Base-by-base conservation (phyloP, 2,113 vertebrate genomes). In the Dinomys branickii region DNA sequence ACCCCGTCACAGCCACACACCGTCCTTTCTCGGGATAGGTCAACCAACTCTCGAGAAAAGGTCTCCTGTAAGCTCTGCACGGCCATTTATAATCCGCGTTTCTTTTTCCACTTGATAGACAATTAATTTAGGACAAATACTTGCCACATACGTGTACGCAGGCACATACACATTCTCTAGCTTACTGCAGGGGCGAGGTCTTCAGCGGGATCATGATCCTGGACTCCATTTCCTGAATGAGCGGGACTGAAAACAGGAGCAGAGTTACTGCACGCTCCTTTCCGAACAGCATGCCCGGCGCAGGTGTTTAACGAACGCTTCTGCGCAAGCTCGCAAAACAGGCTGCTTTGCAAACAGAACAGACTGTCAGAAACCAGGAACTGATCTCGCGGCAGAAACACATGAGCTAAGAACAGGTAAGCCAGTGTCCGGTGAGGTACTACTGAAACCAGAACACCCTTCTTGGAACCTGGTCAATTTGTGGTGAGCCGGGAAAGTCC, bases 221-320 rank as follows among this genome's bases (percentile, higher is more conserved):
- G 97, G 99, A 99, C 85, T 99, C 99, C 99, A 99, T 99, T 98
- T 99, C 99, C 98, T 99, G 99, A 98, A 99, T 99, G 17, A 99
- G 99, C 35, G 99, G 99, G 98, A 99, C 99, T 99, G 98, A 88
- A 96, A 97, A 82, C 61, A 59, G 54, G 85, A 73, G 2, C 4
- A n/a, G 33, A 56, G 54, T 98, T 82, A 97, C 38, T 75, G 78
- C 1, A 44, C 38, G 54, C 7, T 58, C 56, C 71, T 77, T 80
- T 58, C 82, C 17, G 56, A n/a, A 52, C 50, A 52, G 41, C 0
- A 58, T 0, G 38, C 20, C 41, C 63, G 5, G 35, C 0, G 85
- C 16, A 71, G 1, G n/a, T n/a, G n/a, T n/a, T n/a, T n/a, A n/a
- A n/a, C n/a, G n/a, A n/a, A n/a, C n/a, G 19, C 3, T 54, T 65